A percentile compares a stretch with the other conserved stretches of the same genome.
Evolutionary conservation across 1,140 invertebrate species (phyloP).

Genomic region (Tachypleus tridentatus): DNA sequence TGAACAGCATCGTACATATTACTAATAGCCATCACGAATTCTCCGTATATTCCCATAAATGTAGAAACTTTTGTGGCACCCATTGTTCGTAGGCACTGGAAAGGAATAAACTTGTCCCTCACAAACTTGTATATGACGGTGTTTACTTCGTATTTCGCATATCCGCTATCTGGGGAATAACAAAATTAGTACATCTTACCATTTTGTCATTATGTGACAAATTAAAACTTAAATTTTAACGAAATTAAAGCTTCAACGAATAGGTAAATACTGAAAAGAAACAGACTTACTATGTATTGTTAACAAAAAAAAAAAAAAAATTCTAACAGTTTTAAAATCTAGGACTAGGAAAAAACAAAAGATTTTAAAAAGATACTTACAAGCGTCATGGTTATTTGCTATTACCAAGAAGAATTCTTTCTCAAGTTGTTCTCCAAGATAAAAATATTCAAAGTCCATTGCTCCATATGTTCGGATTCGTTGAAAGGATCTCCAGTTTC

Average conservation of each 20-base stretch:
- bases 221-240: too few relatives aligned
- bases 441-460: constrained; percentile 29
- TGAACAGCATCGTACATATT: constrained; percentile 15
- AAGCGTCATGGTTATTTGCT: constrained; percentile 25
- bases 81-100: constrained; percentile 31
- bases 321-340: neutral
- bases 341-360: neutral
- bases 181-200: too few relatives aligned
- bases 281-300: too few relatives aligned
- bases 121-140: constrained; percentile 34
- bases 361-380: constrained; percentile 3
- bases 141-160: constrained; percentile 15
- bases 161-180: constrained; percentile 7
- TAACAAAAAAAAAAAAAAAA: constrained; percentile 13
- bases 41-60: constrained; percentile 17
- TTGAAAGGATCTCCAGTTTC: constrained; percentile 35
- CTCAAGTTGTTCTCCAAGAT: constrained; percentile 14
- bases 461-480: constrained; percentile 34
- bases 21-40: constrained; percentile 25
- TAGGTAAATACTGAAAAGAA: too few relatives aligned
- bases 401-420: constrained; percentile 28
- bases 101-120: constrained; percentile 33
- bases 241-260: too few relatives aligned
- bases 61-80: constrained; percentile 24
- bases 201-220: too few relatives aligned